Base-by-base conservation (phyloP, 2,888 invertebrate species). In the Notocelia uddmanniana region DNA sequence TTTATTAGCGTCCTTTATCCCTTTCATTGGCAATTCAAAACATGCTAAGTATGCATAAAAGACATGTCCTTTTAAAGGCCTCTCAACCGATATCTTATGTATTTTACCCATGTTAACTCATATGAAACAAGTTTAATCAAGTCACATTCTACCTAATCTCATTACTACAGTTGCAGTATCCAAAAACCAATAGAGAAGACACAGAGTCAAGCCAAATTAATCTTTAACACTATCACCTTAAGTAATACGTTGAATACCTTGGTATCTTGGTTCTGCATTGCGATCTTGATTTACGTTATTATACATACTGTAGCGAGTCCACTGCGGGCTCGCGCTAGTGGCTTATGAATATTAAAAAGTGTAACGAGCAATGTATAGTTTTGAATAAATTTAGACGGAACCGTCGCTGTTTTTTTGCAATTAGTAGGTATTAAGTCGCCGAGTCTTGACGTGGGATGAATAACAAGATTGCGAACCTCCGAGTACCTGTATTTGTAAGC, bases 321-420 rank as follows among this genome's bases (percentile, higher is more conserved):
- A 66, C 57, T 64, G 64, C 52, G 11, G 52, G 52, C 50, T 64
- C 19, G 34, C 50, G 37, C 31, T 26, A 52, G 41, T 48, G 34
- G 18, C 21, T 31, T 45, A 68, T 73, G 73, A 73, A 73, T 73
- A 69, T 73, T 64, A n/a, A 68, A 64, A 19, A 26, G 21, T 41
- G 18, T 64, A 52, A 63, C n/a, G 31, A 48, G 73, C 73, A 63
- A 69, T 69, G 57, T 63, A 68, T 68, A 68, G 48, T 64, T 58
- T 52, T 70, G 58, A 70, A 70, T 70, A 66, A 66, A 66, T 64
- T 69, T 34, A 23, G n/a, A 15, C 50, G 63, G 19, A 18, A 37
- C 13, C 34, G 37, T 64, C 18, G 31, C 54, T 18, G 41, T 58
- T 66, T 59, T 69, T 70, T 66, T 66, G 64, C 64, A 70, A 64